These are phyloP conservation scores for Athene noctua DNA, from an alignment of 2,113 vertebrate genomes.

Conservation along the genomic window DNA sequence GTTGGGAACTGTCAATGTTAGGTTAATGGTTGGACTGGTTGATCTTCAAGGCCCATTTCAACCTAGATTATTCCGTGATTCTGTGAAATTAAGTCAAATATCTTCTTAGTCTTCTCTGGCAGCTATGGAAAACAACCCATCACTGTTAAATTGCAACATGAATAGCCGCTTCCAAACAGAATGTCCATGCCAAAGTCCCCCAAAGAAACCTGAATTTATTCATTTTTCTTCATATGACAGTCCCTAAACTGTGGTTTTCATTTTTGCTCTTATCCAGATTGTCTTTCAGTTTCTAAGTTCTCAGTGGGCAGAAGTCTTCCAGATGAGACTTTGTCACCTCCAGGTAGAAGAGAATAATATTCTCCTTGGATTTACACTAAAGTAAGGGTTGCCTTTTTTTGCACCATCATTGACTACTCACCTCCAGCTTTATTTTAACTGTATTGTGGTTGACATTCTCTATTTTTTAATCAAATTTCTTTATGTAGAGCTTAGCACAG, in stretches of 20 bases:
- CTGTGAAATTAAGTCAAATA: background rate
- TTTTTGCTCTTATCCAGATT: background rate
- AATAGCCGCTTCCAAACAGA: background rate
- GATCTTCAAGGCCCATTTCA: too few species aligned
- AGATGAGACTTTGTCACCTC: background rate
- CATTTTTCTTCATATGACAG: background rate
- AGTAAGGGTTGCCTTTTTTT: background rate
- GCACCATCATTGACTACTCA: background rate
- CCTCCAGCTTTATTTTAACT: background rate
- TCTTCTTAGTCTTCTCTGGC: background rate
- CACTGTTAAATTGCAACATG: background rate
- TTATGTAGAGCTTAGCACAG: background rate
- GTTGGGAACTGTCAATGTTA: too few species aligned
- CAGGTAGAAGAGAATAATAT: background rate
- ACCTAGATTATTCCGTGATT: too few species aligned
- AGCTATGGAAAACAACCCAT: background rate
- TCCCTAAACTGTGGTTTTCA: background rate
- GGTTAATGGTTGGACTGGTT: too few species aligned
- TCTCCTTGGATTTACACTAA: background rate
- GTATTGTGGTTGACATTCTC: background rate
- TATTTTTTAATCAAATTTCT: background rate
- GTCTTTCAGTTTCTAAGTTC: background rate
- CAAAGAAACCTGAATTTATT: background rate
- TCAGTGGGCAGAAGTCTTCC: background rate
- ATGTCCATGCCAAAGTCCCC: background rate